These are phyloP conservation scores for Ernsta delagoae DNA, from an alignment of 2,888 invertebrate species.

Conservation along the genomic window DNA sequence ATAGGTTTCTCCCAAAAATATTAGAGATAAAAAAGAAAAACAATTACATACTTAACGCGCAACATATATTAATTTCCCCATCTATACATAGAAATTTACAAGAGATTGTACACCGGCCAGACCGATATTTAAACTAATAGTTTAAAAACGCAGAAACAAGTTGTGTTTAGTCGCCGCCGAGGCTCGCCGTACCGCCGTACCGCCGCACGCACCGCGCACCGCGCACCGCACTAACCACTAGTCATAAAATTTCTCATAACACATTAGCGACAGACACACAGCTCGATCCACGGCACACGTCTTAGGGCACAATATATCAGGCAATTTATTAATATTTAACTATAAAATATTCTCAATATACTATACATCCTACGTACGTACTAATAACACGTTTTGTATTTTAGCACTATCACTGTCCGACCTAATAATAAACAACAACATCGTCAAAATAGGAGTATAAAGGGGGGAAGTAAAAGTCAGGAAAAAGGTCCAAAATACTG, in stretches of 20 bases:
- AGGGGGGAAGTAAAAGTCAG: conserved; percentile 26
- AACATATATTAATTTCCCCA: conserved; percentile 83
- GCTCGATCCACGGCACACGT: conserved; percentile 69
- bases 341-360: conserved; percentile 53
- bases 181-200: conserved; percentile 34
- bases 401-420: conserved; percentile 71
- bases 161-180: conserved; percentile 12
- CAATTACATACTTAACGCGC: conserved; percentile 67
- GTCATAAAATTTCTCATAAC: too few relatives aligned
- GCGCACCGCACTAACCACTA: too few relatives aligned
- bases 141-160: conserved; percentile 61
- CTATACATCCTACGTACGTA: conserved; percentile 63
- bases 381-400: conserved; percentile 63
- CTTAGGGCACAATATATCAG: conserved; percentile 76
- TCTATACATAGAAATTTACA: conserved; percentile 82
- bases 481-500: conserved; percentile 35
- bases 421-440: conserved; percentile 51
- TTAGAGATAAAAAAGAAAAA: conserved; percentile 61
- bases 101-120: conserved; percentile 75
- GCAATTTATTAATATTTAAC: conserved; percentile 58
- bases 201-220: conserved; percentile 40
- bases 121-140: conserved; percentile 67
- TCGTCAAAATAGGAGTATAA: conserved; percentile 47
- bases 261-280: conserved; percentile 53
- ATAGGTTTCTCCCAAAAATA: conserved; percentile 52